phyloP scores from a whole-genome alignment of 2,888 invertebrate species.

The Agrotis ipsilon region DNA sequence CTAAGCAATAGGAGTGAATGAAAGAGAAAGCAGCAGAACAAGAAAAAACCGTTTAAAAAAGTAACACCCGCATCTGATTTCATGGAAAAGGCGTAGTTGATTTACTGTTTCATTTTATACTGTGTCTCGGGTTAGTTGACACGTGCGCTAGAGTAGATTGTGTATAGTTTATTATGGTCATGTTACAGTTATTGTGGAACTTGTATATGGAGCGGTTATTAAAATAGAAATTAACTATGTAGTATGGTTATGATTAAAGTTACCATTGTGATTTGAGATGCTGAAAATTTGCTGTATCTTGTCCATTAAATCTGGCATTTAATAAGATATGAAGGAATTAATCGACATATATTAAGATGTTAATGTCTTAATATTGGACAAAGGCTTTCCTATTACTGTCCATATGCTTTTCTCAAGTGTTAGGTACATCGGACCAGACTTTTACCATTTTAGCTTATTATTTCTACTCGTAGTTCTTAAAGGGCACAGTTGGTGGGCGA shows the following conservation, averaged over 20 bases:
- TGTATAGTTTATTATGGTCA: conserved; percentile 44
- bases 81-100: not conserved
- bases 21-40: too few species aligned
- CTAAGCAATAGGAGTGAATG: too few species aligned
- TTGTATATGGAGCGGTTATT: conserved; percentile 27
- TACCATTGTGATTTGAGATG: conserved; percentile 5
- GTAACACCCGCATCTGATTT: not conserved
- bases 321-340: too few species aligned
- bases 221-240: conserved; percentile 17
- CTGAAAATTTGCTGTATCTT: not conserved
- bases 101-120: conserved; percentile 5
- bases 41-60: not conserved
- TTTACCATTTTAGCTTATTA: not conserved
- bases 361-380: too few species aligned
- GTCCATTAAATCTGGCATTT: not conserved
- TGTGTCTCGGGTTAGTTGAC: conserved; percentile 27
- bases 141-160: conserved; percentile 61
- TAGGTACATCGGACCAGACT: too few species aligned
- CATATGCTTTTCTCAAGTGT: too few species aligned
- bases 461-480: not conserved
- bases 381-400: too few species aligned
- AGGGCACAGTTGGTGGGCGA: too few species aligned
- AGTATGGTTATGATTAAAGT: not conserved
- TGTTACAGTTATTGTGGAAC: conserved; percentile 42
- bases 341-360: too few species aligned